A percentile compares a stretch with the other conserved stretches of the same genome.
phyloP scores from a whole-genome alignment of 1,140 invertebrate species.

The Pteromalus puparum region DNA sequence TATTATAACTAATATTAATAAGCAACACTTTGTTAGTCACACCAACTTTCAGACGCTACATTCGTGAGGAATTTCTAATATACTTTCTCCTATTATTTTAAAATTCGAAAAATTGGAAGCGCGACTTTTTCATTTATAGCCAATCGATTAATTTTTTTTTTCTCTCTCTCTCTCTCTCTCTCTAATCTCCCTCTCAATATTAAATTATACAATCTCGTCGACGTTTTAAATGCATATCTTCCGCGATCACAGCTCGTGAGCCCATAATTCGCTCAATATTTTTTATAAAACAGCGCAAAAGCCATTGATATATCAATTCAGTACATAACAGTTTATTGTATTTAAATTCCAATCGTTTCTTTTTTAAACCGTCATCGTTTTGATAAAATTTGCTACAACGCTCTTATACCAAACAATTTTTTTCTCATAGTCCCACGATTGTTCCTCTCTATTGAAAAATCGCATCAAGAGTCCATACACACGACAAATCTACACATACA shows the following conservation, averaged over 20 bases:
- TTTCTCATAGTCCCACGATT: neutral
- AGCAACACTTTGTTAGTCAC: constrained; percentile 42
- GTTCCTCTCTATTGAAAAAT: constrained; percentile 26
- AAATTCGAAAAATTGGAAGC: constrained; percentile 49
- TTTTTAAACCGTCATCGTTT: constrained; percentile 9
- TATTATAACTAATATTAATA: constrained; percentile 42
- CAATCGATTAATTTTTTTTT: constrained; percentile 40
- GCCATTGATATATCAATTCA: constrained; percentile 47
- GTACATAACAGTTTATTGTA: constrained; percentile 40
- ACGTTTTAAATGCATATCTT: constrained; percentile 50
- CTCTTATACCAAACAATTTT: neutral
- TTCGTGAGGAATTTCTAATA: constrained; percentile 15
- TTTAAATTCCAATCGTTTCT: constrained; percentile 37
- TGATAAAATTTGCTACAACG: constrained; percentile 39
- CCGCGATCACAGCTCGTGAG: constrained; percentile 47
- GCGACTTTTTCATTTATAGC: constrained; percentile 46
- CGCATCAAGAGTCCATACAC: neutral
- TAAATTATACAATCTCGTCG: constrained; percentile 5
- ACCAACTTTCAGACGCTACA: constrained; percentile 37
- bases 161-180: constrained; percentile 6
- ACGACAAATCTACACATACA: neutral
- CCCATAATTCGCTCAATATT: constrained; percentile 17
- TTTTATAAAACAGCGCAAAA: constrained; percentile 42
- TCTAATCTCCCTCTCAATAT: neutral
- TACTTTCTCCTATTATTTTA: constrained; percentile 1